Base-by-base conservation (phyloP, 1,140 invertebrate species). In the Pseudomyrmex pallidus region DNA sequence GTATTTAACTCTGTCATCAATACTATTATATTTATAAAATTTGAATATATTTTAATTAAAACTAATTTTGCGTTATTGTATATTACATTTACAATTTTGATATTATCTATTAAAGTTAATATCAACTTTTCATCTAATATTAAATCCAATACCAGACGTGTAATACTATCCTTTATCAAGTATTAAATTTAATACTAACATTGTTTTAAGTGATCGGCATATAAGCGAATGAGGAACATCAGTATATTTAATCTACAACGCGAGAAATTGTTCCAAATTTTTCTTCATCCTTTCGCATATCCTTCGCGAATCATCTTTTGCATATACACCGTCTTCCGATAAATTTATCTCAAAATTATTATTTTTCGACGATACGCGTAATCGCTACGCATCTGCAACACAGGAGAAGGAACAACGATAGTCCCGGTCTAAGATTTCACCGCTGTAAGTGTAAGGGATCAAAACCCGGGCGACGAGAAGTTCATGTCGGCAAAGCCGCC, bases 361-460 rank as follows among this genome's bases (percentile, higher is more conserved):
- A 52, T 7, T 7, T 35, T 35, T 35, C 35, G 35, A 1, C 13
- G 57, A 61, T 62, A 64, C 62, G 8, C 20, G 3, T 57, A 64
- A 46, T 17, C 20, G 5, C 12, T 25, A 13, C 52, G 12, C 44
- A 20, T 56, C 59, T 77, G 5, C 61, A 64, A 12, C 72, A 35
- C 50, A 61, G 76, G 64, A 52, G 13, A 66, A 13, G 22, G 56
- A 83, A 87, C 80, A 85, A 82, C 72, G 83, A 77, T 57, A 72
- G 35, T 35, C 35, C 20, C 44, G 67, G 52, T 74, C 87, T 83
- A 67, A 48, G 54, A 54, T 88, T 88, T 83, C 87, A 83, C n/a
- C 48, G 13, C 22, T 76, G 46, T 78, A 54, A 74, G 62, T 76
- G 54, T 78, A 62, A 76, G 62, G 54, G 57, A 54, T 62, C 85